phyloP scores from a whole-genome alignment of 2,797 vertebrate species.

The Menidia menidia region DNA sequence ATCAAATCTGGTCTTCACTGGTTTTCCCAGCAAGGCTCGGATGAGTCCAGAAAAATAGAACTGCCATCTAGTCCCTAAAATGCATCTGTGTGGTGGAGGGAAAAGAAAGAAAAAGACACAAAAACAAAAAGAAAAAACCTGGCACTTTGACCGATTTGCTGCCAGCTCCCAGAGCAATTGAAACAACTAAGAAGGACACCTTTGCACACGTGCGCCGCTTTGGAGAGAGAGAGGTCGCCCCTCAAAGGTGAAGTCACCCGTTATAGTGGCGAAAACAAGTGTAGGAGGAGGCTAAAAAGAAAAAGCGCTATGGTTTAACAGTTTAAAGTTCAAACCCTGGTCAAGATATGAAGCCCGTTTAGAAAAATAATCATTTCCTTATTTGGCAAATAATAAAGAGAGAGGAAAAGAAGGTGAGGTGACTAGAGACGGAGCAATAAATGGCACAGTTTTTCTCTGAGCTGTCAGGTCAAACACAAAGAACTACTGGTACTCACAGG shows the following conservation, averaged over 20 bases:
- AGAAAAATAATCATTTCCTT: constrained; percentile 48
- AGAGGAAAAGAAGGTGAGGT: constrained; percentile 14
- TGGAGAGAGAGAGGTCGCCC: constrained; percentile 42
- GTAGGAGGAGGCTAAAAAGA: constrained; percentile 21
- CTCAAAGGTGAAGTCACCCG: constrained; percentile 34
- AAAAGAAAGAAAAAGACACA: neutral
- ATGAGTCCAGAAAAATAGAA: neutral
- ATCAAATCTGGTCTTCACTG: constrained; percentile 74
- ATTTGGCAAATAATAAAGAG: constrained; percentile 72
- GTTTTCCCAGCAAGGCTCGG: constrained; percentile 23
- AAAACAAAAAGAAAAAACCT: constrained; percentile 23
- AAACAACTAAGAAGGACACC: constrained; percentile 57
- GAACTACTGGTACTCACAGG: constrained; percentile 37
- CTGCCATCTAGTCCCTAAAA: constrained; percentile 23
- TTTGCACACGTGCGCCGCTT: constrained; percentile 65
- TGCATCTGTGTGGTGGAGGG: constrained; percentile 14
- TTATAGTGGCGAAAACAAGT: constrained; percentile 14
- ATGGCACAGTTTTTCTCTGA: constrained; percentile 71
- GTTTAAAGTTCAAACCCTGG: constrained; percentile 45
- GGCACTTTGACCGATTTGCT: constrained; percentile 61
- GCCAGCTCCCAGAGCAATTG: constrained; percentile 48
- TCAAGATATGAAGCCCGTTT: constrained; percentile 62
- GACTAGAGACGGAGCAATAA: constrained; percentile 34
- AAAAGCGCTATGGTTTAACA: constrained; percentile 41
- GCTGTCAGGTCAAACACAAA: constrained; percentile 52